phyloP scores from a whole-genome alignment of 2,113 vertebrate species.

The Anoplopoma fimbria region DNA sequence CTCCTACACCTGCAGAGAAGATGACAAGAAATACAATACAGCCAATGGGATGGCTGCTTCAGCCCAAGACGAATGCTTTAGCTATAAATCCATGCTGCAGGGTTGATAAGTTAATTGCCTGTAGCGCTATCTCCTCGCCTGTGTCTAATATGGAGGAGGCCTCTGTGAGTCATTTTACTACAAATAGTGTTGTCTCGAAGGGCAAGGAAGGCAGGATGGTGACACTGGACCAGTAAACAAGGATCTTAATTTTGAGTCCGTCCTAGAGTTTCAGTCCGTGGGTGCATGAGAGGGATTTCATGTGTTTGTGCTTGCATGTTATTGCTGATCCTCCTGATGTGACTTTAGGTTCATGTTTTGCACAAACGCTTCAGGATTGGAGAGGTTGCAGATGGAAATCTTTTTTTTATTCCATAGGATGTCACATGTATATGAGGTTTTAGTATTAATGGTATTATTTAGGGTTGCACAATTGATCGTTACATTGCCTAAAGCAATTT shows the following conservation, averaged over 20 bases:
- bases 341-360: not conserved
- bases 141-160: conserved; percentile 70
- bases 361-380: not conserved
- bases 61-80: conserved; percentile 60
- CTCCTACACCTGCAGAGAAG: conserved; percentile 72
- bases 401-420: conserved; percentile 38
- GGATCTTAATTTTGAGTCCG: conserved; percentile 30
- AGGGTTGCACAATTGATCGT: not conserved
- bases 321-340: not conserved
- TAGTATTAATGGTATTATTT: not conserved
- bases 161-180: conserved; percentile 70
- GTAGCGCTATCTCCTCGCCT: conserved; percentile 67
- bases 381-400: conserved; percentile 6
- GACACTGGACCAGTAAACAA: conserved; percentile 54
- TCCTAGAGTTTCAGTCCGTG: conserved; percentile 9
- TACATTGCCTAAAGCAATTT: not conserved
- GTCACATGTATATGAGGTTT: conserved; percentile 12
- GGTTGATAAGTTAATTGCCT: conserved; percentile 82
- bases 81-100: conserved; percentile 76
- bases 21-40: conserved; percentile 76
- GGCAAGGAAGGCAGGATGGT: conserved; percentile 26
- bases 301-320: not conserved
- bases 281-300: not conserved
- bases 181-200: conserved; percentile 66
- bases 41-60: conserved; percentile 61